These are phyloP conservation scores for Bombus sibiricus DNA, from an alignment of 1,140 invertebrate species.

Conservation along the genomic window DNA sequence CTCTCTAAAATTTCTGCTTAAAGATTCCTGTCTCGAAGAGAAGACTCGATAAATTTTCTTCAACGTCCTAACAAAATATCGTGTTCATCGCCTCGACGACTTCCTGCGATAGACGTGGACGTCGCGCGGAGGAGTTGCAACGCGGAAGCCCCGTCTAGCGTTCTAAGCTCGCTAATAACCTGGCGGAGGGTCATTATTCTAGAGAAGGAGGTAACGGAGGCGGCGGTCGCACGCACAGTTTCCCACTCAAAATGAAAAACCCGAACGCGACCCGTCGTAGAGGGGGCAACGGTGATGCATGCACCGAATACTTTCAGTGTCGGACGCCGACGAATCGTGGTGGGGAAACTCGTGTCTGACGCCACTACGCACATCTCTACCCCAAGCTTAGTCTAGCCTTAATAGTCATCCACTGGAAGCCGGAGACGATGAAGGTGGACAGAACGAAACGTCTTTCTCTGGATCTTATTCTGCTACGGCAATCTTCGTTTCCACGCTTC, in stretches of 20 bases:
- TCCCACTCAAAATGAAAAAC: constrained; percentile 44
- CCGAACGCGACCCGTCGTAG: not conserved
- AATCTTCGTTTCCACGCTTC: not conserved
- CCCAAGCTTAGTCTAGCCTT: constrained; percentile 57
- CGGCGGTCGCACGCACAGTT: constrained; percentile 14
- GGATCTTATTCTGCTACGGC: not conserved
- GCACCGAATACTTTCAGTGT: constrained; percentile 13
- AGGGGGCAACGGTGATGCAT: constrained; percentile 37
- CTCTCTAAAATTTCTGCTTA: too few relatives aligned
- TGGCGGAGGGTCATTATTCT: constrained; percentile 43
- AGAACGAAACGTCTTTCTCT: not conserved
- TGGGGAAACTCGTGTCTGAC: constrained; percentile 26
- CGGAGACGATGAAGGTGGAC: constrained; percentile 42
- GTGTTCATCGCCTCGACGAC: not conserved
- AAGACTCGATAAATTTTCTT: not conserved
- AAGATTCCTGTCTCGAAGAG: not conserved
- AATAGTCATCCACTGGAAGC: constrained; percentile 72
- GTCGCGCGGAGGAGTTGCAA: not conserved
- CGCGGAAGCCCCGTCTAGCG: constrained; percentile 40
- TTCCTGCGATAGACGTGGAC: not conserved
- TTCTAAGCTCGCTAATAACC: constrained; percentile 40
- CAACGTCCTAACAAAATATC: not conserved
- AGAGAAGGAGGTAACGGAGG: constrained; percentile 32
- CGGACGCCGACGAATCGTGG: constrained; percentile 1
- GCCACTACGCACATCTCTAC: constrained; percentile 47